Evolutionary conservation across 2,113 vertebrate species (phyloP).

Genomic region (Gobio gobio): DNA sequence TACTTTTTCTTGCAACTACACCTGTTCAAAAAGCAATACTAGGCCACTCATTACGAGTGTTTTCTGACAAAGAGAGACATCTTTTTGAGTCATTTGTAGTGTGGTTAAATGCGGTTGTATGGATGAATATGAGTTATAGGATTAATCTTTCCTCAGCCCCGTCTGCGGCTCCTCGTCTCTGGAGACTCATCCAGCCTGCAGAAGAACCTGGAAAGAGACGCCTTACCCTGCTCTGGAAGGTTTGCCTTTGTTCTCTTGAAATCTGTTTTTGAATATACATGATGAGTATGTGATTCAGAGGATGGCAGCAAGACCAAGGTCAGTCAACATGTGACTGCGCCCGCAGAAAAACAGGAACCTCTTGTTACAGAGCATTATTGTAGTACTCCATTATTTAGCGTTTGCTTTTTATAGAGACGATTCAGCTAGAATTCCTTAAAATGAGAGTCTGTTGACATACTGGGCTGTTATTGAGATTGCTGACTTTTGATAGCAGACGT

Average conservation of each 20-base stretch:
- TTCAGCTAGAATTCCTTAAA: background rate
- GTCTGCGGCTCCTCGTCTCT: conserved; percentile 64
- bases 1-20: no score
- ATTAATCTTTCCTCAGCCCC: conserved; percentile 60
- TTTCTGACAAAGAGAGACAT: background rate
- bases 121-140: background rate
- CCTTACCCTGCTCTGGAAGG: conserved; percentile 72
- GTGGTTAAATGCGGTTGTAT: background rate
- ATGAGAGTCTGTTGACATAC: background rate
- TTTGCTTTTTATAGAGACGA: background rate
- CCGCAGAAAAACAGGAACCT: background rate
- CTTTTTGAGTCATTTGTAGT: background rate
- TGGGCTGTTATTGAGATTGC: background rate
- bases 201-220: conserved; percentile 49
- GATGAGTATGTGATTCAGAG: background rate
- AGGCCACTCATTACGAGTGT: no score
- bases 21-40: no score
- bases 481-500: background rate
- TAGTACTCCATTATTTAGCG: background rate
- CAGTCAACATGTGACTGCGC: background rate
- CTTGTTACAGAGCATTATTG: no score
- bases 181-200: conserved; percentile 60
- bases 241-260: conserved; percentile 42
- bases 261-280: no score
- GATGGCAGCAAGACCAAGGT: background rate